Percentiles rank a stretch among this genome's conserved stretches.
Conservation (phyloP, 1,140 invertebrate genomes). For the Bombyx mori region DNA sequence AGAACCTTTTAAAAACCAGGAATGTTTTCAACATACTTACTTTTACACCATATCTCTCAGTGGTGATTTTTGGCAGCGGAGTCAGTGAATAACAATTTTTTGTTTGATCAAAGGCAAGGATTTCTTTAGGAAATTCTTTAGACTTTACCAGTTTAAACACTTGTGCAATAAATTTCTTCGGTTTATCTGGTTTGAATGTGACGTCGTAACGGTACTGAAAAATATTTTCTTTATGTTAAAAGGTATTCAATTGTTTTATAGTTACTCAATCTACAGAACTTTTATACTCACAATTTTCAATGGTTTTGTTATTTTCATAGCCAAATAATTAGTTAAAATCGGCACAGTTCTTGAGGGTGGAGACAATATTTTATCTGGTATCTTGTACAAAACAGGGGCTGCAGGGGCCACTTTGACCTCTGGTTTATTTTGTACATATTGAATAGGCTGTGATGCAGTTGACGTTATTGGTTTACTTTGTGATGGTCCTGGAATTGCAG, state of each 20-base stretch:
- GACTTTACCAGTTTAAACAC: constrained; percentile 26
- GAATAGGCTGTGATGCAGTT: background rate
- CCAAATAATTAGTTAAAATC: constrained; percentile 45
- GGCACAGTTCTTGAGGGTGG: constrained; percentile 18
- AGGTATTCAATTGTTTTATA: too few species aligned
- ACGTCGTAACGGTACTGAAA: constrained; percentile 58
- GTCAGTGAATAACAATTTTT: constrained; percentile 47
- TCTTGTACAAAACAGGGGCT: constrained; percentile 3
- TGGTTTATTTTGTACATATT: background rate
- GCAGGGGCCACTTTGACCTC: background rate
- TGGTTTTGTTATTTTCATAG: constrained; percentile 35
- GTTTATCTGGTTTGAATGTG: constrained; percentile 41
- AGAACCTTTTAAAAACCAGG: too few species aligned
- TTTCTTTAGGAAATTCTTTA: constrained; percentile 26
- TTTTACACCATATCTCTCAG: constrained; percentile 19
- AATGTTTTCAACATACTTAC: constrained; percentile 24
- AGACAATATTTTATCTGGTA: constrained; percentile 30
- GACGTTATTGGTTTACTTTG: background rate
- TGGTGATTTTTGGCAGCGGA: constrained; percentile 18
- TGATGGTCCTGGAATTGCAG: constrained; percentile 1
- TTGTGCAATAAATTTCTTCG: constrained; percentile 38
- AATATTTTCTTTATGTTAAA: constrained; percentile 1
- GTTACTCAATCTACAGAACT: too few species aligned
- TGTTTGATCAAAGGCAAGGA: constrained; percentile 51
- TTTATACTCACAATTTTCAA: constrained; percentile 49